These are phyloP conservation scores for Rhizomys pruinosus DNA, from an alignment of 2,113 vertebrate species.

Conservation along the genomic window DNA sequence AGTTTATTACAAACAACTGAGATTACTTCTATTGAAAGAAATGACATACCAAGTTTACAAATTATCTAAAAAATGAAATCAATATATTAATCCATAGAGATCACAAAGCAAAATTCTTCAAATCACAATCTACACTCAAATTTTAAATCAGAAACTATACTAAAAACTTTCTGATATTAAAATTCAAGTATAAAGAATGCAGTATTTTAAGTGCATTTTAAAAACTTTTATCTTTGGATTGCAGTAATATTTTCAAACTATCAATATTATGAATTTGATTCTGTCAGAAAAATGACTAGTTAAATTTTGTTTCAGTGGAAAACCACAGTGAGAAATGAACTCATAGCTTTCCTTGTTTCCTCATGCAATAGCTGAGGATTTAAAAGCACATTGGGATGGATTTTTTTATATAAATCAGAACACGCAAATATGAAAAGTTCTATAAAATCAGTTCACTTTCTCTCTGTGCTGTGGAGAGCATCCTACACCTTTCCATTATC, in stretches of 20 bases:
- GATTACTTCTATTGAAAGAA: not conserved
- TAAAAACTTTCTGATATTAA: not conserved
- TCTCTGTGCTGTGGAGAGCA: not conserved
- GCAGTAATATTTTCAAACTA: not conserved
- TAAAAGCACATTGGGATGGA: not conserved
- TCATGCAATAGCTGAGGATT: not conserved
- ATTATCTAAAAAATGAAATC: not conserved
- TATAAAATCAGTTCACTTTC: not conserved
- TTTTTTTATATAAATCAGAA: not conserved
- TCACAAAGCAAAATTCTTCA: slow-evolving; percentile 3
- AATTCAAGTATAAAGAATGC: not conserved
- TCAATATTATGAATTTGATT: slow-evolving; percentile 10
- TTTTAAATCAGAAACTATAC: not conserved
- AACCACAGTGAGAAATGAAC: not conserved
- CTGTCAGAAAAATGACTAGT: not conserved
- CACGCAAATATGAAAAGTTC: not conserved
- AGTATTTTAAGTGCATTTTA: not conserved
- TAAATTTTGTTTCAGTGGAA: not conserved
- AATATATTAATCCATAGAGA: not conserved
- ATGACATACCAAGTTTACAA: not conserved
- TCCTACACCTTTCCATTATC: not conserved
- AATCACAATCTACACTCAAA: not conserved
- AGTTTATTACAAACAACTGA: not conserved
- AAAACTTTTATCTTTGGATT: not conserved
- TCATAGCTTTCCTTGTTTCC: not conserved